Base-by-base conservation (phyloP, 1,140 invertebrate genomes). In the Elymnias hypermnestra region DNA sequence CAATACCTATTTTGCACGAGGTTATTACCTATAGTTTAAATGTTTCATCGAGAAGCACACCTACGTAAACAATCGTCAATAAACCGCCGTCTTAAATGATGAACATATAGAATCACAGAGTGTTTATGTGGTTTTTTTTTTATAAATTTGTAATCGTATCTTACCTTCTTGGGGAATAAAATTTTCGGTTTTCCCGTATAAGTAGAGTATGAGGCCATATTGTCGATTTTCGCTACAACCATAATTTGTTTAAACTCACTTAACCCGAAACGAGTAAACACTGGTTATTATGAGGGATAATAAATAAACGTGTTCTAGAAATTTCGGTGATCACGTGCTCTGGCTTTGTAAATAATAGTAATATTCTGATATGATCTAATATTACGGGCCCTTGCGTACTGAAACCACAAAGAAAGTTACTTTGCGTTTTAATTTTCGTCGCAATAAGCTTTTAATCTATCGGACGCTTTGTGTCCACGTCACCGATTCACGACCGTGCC, bases 111-210 rank as follows among this genome's bases (percentile, higher is more conserved):
- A 40, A 49, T 43, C 10, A 35, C 25, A 13, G 21, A 8, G 25
- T 43, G 35, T 51, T 51, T 37, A 47, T 46, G 46, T 41, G 8
- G 6, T 36, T 49, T 35, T 19, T 36, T 37, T 28, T 18, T 21
- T 28, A 25, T 44, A 22, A 33, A 5, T 43, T 10, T 19, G n/a
- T n/a, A n/a, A n/a, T n/a, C n/a, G n/a, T 42, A 15, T 43, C 74
- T 85, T 73, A 85, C 83, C 82, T 87, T 85, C 79, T 86, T 87
- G 47, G 81, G 78, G 57, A 84, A 85, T 69, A 85, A 75, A 42
- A 87, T 83, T 76, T 85, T 84, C 33, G 82, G 82, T 82, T 83
- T 83, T 75, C 83, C 83, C 54, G 83, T 76, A 53, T 74, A 86
- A 39, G 81, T 75, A 55, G 83, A 79, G 56, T 83, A 83, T 45